These are phyloP conservation scores for Hirundo rustica DNA, from an alignment of 2,797 vertebrate genomes.

Conservation along the genomic window DNA sequence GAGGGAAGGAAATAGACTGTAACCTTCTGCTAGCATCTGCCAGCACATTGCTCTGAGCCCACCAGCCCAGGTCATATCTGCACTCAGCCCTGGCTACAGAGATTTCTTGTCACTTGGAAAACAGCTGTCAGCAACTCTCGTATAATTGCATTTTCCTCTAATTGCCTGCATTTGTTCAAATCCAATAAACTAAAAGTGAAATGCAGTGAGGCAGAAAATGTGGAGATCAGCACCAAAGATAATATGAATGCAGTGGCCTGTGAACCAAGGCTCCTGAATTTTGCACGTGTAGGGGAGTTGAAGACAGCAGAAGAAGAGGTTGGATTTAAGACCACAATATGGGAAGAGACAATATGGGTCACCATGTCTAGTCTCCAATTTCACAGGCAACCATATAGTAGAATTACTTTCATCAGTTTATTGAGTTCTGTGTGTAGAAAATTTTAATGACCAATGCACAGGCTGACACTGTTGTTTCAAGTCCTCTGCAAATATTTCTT, in stretches of 20 bases:
- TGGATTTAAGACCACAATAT: background rate
- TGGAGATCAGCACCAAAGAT: slow-evolving; percentile 29
- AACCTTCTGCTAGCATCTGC: background rate
- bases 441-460: background rate
- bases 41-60: background rate
- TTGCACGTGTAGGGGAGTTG: background rate
- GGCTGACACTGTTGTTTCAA: background rate
- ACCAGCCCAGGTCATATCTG: background rate
- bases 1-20: background rate
- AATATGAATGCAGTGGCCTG: background rate
- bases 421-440: background rate
- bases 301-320: background rate
- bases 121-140: background rate
- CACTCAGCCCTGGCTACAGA: background rate
- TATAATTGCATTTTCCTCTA: slow-evolving; percentile 34
- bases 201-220: slow-evolving; percentile 5
- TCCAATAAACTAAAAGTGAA: slow-evolving; percentile 29
- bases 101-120: background rate
- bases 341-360: background rate
- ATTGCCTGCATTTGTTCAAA: slow-evolving; percentile 56
- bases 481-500: background rate
- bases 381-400: background rate
- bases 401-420: background rate
- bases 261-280: background rate
- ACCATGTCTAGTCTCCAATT: background rate